A percentile compares a stretch with the other conserved stretches of the same genome.
Evolutionary conservation across 2,113 vertebrate species (phyloP).

Genomic region (Syngnathoides biaculeatus): DNA sequence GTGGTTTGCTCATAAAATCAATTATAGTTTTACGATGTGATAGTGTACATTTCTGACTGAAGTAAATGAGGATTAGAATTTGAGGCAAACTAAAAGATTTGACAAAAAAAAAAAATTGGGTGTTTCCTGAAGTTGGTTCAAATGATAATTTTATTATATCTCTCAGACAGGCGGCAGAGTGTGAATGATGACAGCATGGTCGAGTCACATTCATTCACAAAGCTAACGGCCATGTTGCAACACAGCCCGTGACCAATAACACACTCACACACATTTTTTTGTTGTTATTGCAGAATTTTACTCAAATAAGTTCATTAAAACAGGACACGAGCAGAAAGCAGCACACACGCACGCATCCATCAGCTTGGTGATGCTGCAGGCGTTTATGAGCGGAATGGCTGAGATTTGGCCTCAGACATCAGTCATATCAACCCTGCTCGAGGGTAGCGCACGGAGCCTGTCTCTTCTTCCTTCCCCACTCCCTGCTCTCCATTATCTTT

Average conservation of each 20-base stretch:
- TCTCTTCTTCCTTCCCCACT: slow-evolving; percentile 21
- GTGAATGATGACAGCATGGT: slow-evolving; percentile 11
- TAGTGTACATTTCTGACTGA: too few species aligned
- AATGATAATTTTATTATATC: too few species aligned
- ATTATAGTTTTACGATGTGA: too few species aligned
- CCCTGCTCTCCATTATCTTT: slow-evolving; percentile 45
- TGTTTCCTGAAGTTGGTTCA: too few species aligned
- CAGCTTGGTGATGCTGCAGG: slow-evolving; percentile 49
- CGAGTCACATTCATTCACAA: slow-evolving; percentile 25
- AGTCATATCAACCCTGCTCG: slow-evolving; percentile 49
- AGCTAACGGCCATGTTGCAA: slow-evolving; percentile 35
- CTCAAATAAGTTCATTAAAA: not conserved
- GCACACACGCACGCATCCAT: slow-evolving; percentile 22
- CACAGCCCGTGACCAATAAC: slow-evolving; percentile 18
- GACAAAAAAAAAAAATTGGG: too few species aligned
- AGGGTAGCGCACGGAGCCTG: slow-evolving; percentile 41
- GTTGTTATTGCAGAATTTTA: not conserved
- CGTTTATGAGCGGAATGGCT: slow-evolving; percentile 61
- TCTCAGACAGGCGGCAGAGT: not conserved
- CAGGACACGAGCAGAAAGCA: slow-evolving; percentile 9
- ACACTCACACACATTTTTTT: not conserved
- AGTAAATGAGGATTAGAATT: too few species aligned
- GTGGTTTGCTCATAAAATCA: too few species aligned
- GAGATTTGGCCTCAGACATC: slow-evolving; percentile 54
- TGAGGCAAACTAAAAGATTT: too few species aligned